Evolutionary conservation across 2,797 vertebrate genomes (phyloP), one percentile per base, ranked within the genome.

Genomic region (Liparis tanakae): DNA sequence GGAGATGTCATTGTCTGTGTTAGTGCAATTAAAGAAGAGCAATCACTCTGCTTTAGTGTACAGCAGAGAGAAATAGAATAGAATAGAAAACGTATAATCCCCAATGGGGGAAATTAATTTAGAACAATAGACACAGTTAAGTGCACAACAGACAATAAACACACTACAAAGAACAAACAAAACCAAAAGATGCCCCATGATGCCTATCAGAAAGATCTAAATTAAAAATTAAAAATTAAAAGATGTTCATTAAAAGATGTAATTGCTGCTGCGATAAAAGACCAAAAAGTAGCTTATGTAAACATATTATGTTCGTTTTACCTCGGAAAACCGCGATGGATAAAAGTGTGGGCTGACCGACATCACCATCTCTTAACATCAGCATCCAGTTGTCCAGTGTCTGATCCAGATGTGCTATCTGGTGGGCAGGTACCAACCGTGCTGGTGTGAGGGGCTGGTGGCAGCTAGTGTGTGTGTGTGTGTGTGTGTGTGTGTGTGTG

Each of bases 401-500:
- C 60, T 67, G 66, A 87, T 87, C 78, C 59, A 73, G 77, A 68
- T 55, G 54, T 64, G 64, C 72, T 66, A 53, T 81, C 73, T 66
- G 33, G 66, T 64, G 71, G 74, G 74, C 85, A 68, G 88, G 80
- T 81, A 78, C 76, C 22, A 62, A 69, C 67, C 81, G 66, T 64
- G 79, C 68, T 76, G 85, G 80, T 85, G 74, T 80, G 72, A 90
- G 81, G 53, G 86, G 80, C 83, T 78, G 72, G 84, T 78, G 79
- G 89, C 78, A 80, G 84, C 70, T 65, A 63, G 77, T 33, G 53
- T 55, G 53, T 55, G 53, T 10, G 78, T 55, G 53, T 10, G 78
- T 55, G 53, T 10, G 78, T 55, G 53, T 10, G 78, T 55, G 53
- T 10, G 78, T 55, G 53, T 10, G 78, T 55, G 53, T 10, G 78